Conservation (phyloP, 2,113 vertebrate species). For the Procavia capensis region DNA sequence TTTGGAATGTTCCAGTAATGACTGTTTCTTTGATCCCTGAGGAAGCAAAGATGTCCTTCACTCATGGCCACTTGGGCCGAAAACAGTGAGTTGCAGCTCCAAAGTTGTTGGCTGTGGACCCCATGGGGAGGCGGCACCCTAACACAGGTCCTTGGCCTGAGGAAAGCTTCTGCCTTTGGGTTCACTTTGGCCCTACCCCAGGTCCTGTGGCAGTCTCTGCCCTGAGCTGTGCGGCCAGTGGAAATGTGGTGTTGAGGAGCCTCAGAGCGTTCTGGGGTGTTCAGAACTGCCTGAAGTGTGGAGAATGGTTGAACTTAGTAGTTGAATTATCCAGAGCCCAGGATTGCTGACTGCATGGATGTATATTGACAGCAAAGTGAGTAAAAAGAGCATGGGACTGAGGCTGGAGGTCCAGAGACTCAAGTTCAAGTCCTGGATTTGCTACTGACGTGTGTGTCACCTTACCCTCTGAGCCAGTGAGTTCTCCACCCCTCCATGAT, state of each 20-base stretch:
- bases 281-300: background rate
- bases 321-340: slow-evolving; percentile 20
- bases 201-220: background rate
- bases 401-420: background rate
- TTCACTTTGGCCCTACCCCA: background rate
- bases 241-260: background rate
- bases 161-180: background rate
- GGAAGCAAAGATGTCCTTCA: slow-evolving; percentile 29
- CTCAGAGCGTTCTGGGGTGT: slow-evolving; percentile 5
- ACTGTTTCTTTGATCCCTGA: slow-evolving; percentile 41
- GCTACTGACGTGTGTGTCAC: background rate
- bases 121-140: background rate
- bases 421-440: background rate
- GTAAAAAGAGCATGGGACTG: background rate
- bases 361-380: background rate
- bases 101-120: slow-evolving; percentile 31
- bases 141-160: background rate
- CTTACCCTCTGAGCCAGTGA: background rate
- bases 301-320: slow-evolving; percentile 28
- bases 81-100: slow-evolving; percentile 7
- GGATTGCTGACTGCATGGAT: background rate
- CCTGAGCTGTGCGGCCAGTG: background rate
- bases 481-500: background rate
- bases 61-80: background rate
- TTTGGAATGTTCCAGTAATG: slow-evolving; percentile 64